A percentile compares a stretch with the other conserved stretches of the same genome.
Evolutionary conservation across 2,113 vertebrate species (phyloP).

Genomic region (Perca fluviatilis): DNA sequence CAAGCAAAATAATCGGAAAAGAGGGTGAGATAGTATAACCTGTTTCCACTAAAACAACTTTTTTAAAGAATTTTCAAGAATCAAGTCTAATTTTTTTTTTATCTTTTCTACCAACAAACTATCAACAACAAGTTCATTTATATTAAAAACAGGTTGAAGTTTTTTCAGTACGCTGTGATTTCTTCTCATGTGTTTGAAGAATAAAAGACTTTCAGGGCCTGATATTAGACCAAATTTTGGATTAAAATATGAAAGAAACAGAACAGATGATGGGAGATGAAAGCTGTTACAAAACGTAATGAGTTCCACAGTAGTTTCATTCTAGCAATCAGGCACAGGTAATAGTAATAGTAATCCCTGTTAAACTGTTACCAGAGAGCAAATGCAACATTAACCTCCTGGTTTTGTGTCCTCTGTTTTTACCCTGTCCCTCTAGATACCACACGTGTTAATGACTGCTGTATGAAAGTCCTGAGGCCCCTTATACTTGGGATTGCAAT

Average conservation of each 20-base stretch:
- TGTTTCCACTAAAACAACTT: not conserved
- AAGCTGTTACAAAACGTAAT: slow-evolving; percentile 20
- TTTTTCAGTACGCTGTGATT: not conserved
- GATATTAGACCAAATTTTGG: not conserved
- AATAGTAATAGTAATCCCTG: slow-evolving; percentile 6
- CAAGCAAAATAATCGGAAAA: too few relatives aligned
- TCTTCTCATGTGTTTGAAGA: not conserved
- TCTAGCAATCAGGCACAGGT: not conserved
- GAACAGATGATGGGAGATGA: slow-evolving; percentile 10
- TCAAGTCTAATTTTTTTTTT: not conserved
- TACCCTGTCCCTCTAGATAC: not conserved
- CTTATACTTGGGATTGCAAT: slow-evolving; percentile 15
- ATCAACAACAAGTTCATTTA: not conserved
- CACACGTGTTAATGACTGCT: slow-evolving; percentile 17
- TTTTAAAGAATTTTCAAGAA: not conserved
- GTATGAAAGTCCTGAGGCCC: not conserved
- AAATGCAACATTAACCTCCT: slow-evolving; percentile 7
- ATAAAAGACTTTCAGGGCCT: not conserved
- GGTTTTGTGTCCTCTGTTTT: not conserved
- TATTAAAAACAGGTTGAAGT: not conserved
- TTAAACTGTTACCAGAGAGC: slow-evolving; percentile 9
- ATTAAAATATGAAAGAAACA: not conserved
- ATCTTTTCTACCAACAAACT: not conserved
- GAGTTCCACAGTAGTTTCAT: not conserved
- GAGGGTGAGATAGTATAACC: not conserved